A percentile compares a stretch with the other conserved stretches of the same genome.
phyloP scores from a whole-genome alignment of 2,888 invertebrate genomes.

The Amblyteles armatorius region DNA sequence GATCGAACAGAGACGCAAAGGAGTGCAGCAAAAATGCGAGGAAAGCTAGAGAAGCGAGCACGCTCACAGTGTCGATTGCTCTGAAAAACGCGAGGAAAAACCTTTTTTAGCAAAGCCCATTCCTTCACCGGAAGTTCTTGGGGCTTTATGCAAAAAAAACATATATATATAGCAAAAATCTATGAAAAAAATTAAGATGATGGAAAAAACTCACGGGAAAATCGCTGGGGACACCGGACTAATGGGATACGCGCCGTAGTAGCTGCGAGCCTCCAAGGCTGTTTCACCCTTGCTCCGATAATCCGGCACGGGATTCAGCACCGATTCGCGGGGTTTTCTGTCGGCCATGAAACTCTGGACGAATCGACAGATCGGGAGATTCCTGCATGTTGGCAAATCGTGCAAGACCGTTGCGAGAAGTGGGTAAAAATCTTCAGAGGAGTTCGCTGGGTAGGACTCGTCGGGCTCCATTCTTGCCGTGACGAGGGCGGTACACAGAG shows the following conservation, averaged over 20 bases:
- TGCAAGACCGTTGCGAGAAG: constrained; percentile 64
- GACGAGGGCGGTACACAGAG: constrained; percentile 26
- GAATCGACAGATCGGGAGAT: constrained; percentile 71
- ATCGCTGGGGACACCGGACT: constrained; percentile 73
- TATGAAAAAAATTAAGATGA: constrained; percentile 9
- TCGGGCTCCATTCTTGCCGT: constrained; percentile 3
- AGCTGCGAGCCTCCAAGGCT: constrained; percentile 74
- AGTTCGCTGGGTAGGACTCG: constrained; percentile 35
- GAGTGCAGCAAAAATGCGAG: constrained; percentile 84
- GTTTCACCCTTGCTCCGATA: constrained; percentile 53
- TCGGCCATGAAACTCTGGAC: constrained; percentile 60
- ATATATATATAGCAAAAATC: neutral
- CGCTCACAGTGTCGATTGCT: constrained; percentile 83
- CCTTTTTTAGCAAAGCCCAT: neutral
- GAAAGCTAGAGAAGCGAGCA: constrained; percentile 83
- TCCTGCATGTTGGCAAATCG: constrained; percentile 68
- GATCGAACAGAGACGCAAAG: constrained; percentile 80
- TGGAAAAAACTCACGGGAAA: constrained; percentile 76
- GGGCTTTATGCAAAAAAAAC: neutral
- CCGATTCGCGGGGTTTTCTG: constrained; percentile 28
- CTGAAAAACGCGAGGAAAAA: constrained; percentile 72
- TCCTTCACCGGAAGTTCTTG: neutral
- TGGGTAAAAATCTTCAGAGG: constrained; percentile 55
- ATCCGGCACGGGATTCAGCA: constrained; percentile 30
- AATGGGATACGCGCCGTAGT: constrained; percentile 74